Evolutionary conservation across 2,113 vertebrate species (phyloP).

Genomic region (Pachycephala philippinensis): DNA sequence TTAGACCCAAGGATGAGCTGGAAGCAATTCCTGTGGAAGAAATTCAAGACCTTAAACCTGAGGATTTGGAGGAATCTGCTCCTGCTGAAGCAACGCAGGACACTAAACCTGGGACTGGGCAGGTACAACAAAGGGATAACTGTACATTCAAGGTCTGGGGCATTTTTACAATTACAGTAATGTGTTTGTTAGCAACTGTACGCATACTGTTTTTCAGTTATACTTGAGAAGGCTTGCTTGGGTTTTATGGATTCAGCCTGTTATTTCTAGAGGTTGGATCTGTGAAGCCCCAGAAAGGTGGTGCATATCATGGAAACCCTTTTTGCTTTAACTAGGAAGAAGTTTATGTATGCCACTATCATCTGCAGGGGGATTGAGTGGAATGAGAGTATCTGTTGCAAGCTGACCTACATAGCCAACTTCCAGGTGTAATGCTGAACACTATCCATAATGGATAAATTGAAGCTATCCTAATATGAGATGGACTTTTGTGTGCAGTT

Average conservation of each 20-base stretch:
- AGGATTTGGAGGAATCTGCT: background rate
- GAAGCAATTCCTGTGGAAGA: background rate
- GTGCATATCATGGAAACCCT: background rate
- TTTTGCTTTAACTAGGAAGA: background rate
- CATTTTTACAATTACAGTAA: background rate
- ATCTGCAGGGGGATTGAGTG: background rate
- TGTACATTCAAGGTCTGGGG: background rate
- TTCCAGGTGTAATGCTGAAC: background rate
- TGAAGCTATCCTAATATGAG: background rate
- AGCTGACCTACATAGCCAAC: background rate
- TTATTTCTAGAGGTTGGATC: background rate
- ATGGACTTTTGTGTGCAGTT: background rate
- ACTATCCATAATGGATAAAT: background rate
- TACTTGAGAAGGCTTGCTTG: background rate
- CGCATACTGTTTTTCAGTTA: background rate
- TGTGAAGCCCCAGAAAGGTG: background rate
- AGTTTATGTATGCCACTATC: background rate
- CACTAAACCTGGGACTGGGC: background rate
- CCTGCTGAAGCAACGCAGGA: background rate
- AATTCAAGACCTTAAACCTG: background rate
- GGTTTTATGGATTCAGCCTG: background rate
- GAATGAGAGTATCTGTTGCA: background rate
- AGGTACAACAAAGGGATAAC: conserved; percentile 17
- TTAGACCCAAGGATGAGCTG: background rate
- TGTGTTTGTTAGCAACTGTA: background rate